Percentiles rank a stretch among this genome's conserved stretches.
Evolutionary conservation across 2,888 invertebrate genomes (phyloP).

Genomic region (Acronicta leporina): DNA sequence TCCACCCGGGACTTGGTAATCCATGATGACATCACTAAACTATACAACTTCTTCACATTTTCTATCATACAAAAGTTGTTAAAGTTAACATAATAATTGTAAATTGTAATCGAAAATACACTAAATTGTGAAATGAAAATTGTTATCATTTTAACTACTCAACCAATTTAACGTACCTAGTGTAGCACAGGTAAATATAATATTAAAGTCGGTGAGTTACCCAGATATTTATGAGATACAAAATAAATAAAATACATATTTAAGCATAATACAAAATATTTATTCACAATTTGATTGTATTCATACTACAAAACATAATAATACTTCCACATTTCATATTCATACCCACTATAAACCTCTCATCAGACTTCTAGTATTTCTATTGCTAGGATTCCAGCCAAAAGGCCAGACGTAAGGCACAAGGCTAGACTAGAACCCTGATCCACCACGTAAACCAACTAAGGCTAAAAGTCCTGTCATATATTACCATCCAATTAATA

Average conservation of each 20-base stretch:
- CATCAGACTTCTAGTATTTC: background rate
- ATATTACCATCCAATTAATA: slow-evolving; percentile 7
- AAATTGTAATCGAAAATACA: no score
- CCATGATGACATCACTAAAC: no score
- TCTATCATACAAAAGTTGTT: no score
- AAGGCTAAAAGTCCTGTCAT: slow-evolving; percentile 10
- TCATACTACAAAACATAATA: slow-evolving; percentile 25
- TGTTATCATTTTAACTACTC: no score
- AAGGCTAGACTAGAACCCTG: background rate
- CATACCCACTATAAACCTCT: background rate
- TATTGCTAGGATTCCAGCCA: background rate
- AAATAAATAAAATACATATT: slow-evolving; percentile 39
- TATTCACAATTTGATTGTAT: slow-evolving; percentile 33
- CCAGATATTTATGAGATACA: no score
- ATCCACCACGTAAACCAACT: background rate
- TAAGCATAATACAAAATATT: slow-evolving; percentile 43
- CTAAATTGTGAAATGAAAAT: no score
- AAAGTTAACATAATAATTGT: no score
- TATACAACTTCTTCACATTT: no score
- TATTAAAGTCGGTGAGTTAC: no score
- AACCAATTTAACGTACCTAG: no score
- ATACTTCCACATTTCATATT: slow-evolving; percentile 28
- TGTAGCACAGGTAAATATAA: background rate
- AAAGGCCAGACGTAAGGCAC: background rate
- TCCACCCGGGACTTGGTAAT: no score